Base-by-base conservation (phyloP, 1,140 invertebrate species). In the Rhyzopertha dominica region DNA sequence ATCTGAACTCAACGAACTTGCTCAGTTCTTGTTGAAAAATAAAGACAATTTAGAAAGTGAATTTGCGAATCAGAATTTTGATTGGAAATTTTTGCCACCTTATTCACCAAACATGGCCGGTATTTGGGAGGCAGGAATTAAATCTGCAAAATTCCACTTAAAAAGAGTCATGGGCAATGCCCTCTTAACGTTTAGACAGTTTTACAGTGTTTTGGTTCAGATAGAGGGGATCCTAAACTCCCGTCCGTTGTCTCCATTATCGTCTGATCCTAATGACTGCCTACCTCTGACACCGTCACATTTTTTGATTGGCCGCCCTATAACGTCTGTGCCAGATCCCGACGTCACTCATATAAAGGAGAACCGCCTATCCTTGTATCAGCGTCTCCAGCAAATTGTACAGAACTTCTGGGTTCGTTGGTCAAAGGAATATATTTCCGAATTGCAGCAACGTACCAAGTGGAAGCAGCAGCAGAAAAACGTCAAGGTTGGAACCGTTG, bases 161-260 rank as follows among this genome's bases (percentile, higher is more conserved):
- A 41, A 48, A 13, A 36, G 51, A 34, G 49, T 58, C 7, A 17
- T 59, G 14, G 45, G 56, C 19, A 34, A 56, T 9, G 43, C 43
- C 22, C 49, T 44, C 18, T 51, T 66, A 5, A 64, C 59, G 7
- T 54, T 56, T 16, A 50, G 55, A 44, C 50, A 66, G 32, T 24
- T 56, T 36, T 19, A n/a, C n/a, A 53, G 53, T 1, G 9, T 56
- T 8, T 26, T 56, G 13, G 9, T 37, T 24, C 45, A 45, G 25
- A 49, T 49, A 18, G 47, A 49, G 24, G 47, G 40, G 8, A 36
- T 44, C 2, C 22, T 49, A 2, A 49, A 49, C 25, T 49, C 47
- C 3, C 20, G 47, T 8, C 31, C 40, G 4, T 12, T 49, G 3
- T 8, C 38, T 12, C 47, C 46, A 22, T 4, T 52, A 18, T 52